Conservation (phyloP, 2,888 invertebrate genomes). For the Cryptocephalus moraei region DNA sequence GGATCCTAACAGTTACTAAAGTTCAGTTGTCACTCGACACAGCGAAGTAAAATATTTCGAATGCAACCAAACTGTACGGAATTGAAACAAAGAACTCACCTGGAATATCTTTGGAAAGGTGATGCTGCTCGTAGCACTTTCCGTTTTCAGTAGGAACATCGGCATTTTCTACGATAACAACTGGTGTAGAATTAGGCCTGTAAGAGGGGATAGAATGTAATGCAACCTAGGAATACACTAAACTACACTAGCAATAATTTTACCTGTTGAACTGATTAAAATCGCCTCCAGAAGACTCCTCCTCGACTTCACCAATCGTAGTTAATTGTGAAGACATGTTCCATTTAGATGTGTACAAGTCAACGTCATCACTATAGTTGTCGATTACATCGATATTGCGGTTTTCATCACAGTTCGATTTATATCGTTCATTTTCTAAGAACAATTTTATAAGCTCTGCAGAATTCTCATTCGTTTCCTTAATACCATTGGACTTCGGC, state of each 20-base stretch:
- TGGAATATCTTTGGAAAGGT: background rate
- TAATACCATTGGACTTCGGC: constrained; percentile 42
- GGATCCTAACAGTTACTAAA: too few species aligned
- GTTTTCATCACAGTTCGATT: constrained; percentile 18
- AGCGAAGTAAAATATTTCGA: background rate
- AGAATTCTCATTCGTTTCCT: constrained; percentile 33
- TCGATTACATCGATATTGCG: constrained; percentile 16
- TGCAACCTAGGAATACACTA: too few species aligned
- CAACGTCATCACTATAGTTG: constrained; percentile 24
- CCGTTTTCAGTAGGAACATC: constrained; percentile 11
- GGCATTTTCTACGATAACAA: constrained; percentile 28
- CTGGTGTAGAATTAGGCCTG: constrained; percentile 22
- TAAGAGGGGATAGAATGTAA: background rate
- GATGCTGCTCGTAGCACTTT: constrained; percentile 2
- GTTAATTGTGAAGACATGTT: constrained; percentile 51
- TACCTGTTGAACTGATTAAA: constrained; percentile 12
- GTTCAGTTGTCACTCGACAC: too few species aligned
- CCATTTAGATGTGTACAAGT: constrained; percentile 40
- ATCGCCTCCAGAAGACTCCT: constrained; percentile 31
- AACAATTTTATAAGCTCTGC: constrained; percentile 32
- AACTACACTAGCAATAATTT: background rate
- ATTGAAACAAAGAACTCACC: background rate
- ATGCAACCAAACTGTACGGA: background rate
- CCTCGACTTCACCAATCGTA: constrained; percentile 62
- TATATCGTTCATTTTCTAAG: constrained; percentile 30